These are phyloP conservation scores for Sphenodon punctatus DNA, from an alignment of 2,797 vertebrate genomes.

Conservation along the genomic window DNA sequence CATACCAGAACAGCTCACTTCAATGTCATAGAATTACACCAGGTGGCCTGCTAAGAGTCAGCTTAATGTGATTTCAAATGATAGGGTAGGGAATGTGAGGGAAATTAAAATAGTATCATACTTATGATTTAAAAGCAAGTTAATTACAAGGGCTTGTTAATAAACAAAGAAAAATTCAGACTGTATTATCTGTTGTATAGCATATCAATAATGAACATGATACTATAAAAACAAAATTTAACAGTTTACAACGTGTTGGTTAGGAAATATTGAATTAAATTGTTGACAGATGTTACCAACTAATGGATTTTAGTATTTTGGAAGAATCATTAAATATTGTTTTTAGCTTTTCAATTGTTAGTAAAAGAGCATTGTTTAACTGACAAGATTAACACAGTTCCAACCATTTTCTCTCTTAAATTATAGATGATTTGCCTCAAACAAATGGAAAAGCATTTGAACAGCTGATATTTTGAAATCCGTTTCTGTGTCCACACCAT, in stretches of 20 bases:
- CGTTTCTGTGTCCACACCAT: neutral
- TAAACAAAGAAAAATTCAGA: conserved; percentile 82
- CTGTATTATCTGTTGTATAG: conserved; percentile 77
- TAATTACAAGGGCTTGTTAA: conserved; percentile 86
- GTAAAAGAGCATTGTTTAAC: conserved; percentile 55
- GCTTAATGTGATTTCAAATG: conserved; percentile 87
- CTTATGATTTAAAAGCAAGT: conserved; percentile 87
- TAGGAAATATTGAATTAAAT: conserved; percentile 77
- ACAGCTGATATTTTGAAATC: neutral
- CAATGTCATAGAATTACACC: conserved; percentile 83
- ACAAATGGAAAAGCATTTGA: conserved; percentile 17
- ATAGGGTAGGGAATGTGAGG: conserved; percentile 83
- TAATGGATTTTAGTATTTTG: conserved; percentile 68
- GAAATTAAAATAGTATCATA: conserved; percentile 89
- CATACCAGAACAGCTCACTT: conserved; percentile 78
- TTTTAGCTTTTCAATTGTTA: conserved; percentile 57
- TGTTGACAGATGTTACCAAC: conserved; percentile 72
- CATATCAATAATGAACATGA: conserved; percentile 73
- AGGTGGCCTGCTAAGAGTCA: conserved; percentile 85
- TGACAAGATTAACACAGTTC: conserved; percentile 53
- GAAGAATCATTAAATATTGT: conserved; percentile 63
- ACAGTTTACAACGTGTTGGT: conserved; percentile 70
- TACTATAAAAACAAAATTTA: conserved; percentile 69
- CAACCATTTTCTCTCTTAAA: conserved; percentile 55
- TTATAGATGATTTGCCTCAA: conserved; percentile 35